Evolutionary conservation across 1,140 invertebrate genomes (phyloP).

Genomic region (Muscidifurax raptorellus): DNA sequence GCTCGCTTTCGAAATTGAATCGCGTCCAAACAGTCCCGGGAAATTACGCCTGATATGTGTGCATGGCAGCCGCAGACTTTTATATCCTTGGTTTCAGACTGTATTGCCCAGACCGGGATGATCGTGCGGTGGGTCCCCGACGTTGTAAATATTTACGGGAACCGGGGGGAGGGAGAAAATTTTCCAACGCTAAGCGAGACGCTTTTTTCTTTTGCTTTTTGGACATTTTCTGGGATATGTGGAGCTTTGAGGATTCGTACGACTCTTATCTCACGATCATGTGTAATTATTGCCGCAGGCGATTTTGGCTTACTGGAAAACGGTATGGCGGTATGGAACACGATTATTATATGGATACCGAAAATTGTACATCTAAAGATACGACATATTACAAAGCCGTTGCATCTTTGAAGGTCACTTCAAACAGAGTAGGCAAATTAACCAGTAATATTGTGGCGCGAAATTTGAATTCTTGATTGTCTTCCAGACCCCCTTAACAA

Average conservation of each 20-base stretch:
- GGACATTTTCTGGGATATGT: not conserved
- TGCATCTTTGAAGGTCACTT: no score
- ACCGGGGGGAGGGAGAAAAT: not conserved
- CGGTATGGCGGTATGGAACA: no score
- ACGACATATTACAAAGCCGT: no score
- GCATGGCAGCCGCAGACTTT: not conserved
- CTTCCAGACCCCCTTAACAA: no score
- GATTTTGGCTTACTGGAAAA: not conserved
- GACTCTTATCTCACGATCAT: not conserved
- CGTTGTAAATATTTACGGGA: conserved; percentile 4
- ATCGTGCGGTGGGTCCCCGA: conserved; percentile 1
- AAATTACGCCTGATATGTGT: conserved; percentile 29
- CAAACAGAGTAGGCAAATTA: no score
- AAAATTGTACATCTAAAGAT: no score
- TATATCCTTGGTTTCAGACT: not conserved
- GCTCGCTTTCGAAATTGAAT: conserved; percentile 20
- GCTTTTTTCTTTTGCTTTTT: not conserved
- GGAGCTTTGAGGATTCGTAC: not conserved
- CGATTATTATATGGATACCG: no score
- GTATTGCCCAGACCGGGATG: not conserved
- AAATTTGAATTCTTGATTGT: no score
- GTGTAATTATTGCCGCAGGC: not conserved
- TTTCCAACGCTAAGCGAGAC: not conserved
- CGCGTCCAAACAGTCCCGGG: conserved; percentile 21
- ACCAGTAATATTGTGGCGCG: no score